These are phyloP conservation scores for Champsocephalus esox DNA, from an alignment of 2,797 vertebrate genomes.

Conservation along the genomic window DNA sequence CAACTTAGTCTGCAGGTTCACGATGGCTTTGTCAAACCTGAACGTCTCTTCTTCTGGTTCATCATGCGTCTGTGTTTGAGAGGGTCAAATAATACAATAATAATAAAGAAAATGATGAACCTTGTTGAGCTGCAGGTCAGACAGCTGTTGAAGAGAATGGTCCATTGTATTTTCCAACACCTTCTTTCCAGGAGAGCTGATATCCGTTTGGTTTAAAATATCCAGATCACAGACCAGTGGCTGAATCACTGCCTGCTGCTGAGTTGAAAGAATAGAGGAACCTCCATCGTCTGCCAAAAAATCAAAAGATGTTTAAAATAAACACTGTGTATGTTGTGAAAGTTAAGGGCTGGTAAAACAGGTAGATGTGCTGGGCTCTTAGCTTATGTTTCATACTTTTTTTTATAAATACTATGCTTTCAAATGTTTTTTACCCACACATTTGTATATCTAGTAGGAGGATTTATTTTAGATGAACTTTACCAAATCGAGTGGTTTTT, in stretches of 20 bases:
- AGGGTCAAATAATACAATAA: constrained; percentile 20
- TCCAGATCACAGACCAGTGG: constrained; percentile 59
- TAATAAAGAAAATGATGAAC: constrained; percentile 61
- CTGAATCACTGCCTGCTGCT: constrained; percentile 55
- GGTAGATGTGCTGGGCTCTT: neutral
- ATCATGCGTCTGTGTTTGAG: constrained; percentile 71
- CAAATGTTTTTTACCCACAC: neutral
- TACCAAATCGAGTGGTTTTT: neutral
- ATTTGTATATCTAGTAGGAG: neutral
- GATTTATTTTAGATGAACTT: neutral
- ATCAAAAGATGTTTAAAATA: constrained; percentile 26
- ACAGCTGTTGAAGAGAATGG: constrained; percentile 76
- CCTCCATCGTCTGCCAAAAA: constrained; percentile 52
- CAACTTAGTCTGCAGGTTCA: constrained; percentile 82
- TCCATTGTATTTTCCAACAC: constrained; percentile 68
- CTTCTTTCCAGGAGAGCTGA: constrained; percentile 58
- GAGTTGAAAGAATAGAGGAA: constrained; percentile 43
- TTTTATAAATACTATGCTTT: neutral
- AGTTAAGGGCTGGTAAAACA: neutral
- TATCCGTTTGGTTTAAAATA: constrained; percentile 51
- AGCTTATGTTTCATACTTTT: neutral
- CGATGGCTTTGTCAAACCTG: constrained; percentile 67
- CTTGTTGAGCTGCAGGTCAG: constrained; percentile 78
- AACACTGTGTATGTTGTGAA: constrained; percentile 1
- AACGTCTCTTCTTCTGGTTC: constrained; percentile 75